Percentiles rank a stretch among this genome's conserved stretches.
Conservation (phyloP, 2,888 invertebrate genomes). For the Oscheius onirici region DNA sequence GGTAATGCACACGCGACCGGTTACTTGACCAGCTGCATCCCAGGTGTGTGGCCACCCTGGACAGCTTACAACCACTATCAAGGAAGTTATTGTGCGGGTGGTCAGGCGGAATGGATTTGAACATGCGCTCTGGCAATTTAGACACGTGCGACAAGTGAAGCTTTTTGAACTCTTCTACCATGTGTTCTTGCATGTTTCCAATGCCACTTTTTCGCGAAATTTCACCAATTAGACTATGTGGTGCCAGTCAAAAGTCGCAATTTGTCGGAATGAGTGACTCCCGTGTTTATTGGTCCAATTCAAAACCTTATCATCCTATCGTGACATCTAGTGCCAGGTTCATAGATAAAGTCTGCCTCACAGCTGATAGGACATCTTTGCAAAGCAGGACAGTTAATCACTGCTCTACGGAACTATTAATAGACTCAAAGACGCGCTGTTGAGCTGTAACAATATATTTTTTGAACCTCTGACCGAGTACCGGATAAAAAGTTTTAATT, state of each 20-base stretch:
- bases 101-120: too few species aligned
- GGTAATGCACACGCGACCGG: conserved; percentile 32
- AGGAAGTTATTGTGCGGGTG: too few species aligned
- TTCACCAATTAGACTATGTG: too few species aligned
- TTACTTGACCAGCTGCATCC: conserved; percentile 30
- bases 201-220: too few species aligned
- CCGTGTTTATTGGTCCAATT: neutral
- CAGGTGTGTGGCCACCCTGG: neutral
- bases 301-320: conserved; percentile 5
- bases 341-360: conserved; percentile 8
- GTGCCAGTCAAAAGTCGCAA: neutral
- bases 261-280: neutral
- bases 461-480: too few species aligned
- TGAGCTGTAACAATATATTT: too few species aligned
- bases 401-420: too few species aligned
- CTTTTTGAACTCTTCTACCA: neutral
- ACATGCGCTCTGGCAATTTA: neutral
- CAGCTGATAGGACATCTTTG: conserved; percentile 8
- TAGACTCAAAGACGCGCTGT: too few species aligned
- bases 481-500: too few species aligned
- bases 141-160: neutral
- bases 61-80: neutral
- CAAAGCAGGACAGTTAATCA: neutral
- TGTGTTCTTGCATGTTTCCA: too few species aligned
- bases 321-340: conserved; percentile 29